Evolutionary conservation across 2,888 invertebrate genomes (phyloP), one percentile per base, ranked within the genome.

Genomic region (Rhogogaster chlorosoma): DNA sequence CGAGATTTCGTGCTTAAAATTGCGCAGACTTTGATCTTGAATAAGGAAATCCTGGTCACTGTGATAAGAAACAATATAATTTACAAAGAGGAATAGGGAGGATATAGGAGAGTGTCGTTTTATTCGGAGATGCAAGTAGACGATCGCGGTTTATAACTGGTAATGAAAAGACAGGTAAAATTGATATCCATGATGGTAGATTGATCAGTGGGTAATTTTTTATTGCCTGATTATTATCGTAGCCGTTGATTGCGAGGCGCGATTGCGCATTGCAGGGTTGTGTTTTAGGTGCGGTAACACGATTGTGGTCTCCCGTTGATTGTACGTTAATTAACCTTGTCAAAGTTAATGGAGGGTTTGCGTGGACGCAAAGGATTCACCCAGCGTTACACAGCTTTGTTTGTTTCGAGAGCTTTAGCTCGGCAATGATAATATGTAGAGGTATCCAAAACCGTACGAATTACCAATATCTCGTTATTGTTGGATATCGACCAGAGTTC

Each of bases 251-350:
- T 80, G 61, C 61, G 80, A 42, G 64, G 12, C 61, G 80, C 80
- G 80, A 80, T 83, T 83, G 83, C 83, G 83, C 83, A 70, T 67
- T 83, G 83, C 83, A 67, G 83, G 83, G 42, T 70, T 83, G 83
- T 83, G 83, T 67, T 83, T 83, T 83, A 83, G 83, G 83, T 83
- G 83, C 83, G 83, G 64, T 70, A 70, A 83, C 83, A 22, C 83
- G 83, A 70, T 83, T 83, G 83, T 83, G 83, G 83, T 83, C 64
- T 83, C 45, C 83, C 83, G 83, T 83, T 83, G 83, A 83, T 83
- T 83, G 83, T 83, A 83, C 83, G 83, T 83, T 83, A 83, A 83
- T 83, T 83, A 83, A 83, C 83, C 83, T 83, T 83, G 83, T 83
- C 83, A 83, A 83, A 83, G 83, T 83, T 83, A 83, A 83, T 83